A percentile compares a stretch with the other conserved stretches of the same genome.
These are phyloP conservation scores for Sabatieria punctata DNA, from an alignment of 2,888 invertebrate species.

Conservation along the genomic window DNA sequence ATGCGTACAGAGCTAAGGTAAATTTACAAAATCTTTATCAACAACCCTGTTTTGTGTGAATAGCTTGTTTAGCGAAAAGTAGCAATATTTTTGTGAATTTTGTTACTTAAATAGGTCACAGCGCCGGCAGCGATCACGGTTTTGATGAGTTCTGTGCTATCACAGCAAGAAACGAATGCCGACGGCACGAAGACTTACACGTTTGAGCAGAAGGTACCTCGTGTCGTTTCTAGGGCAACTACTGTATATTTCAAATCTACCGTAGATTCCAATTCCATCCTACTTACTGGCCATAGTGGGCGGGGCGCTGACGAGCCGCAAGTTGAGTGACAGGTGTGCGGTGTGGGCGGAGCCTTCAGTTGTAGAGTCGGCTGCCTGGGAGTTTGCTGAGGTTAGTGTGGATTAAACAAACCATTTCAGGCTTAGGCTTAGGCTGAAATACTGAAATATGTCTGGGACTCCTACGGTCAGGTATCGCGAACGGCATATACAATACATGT, in stretches of 20 bases:
- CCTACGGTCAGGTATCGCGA: no score
- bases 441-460: no score
- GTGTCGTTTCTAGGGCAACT: no score
- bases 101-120: conserved; percentile 40
- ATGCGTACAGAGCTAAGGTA: conserved; percentile 54
- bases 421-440: no score
- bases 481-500: no score
- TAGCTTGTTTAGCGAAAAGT: no score
- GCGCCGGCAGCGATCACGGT: conserved; percentile 55
- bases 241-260: no score
- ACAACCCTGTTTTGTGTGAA: neutral
- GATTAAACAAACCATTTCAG: no score
- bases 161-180: conserved; percentile 35
- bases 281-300: conserved; percentile 77
- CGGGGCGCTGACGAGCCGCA: conserved; percentile 50
- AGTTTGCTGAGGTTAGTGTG: conserved; percentile 55
- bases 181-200: conserved; percentile 37
- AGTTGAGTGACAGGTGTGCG: conserved; percentile 43
- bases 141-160: conserved; percentile 63
- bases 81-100: conserved; percentile 2
- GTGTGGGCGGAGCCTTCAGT: conserved; percentile 74
- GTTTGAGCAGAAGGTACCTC: conserved; percentile 41
- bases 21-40: neutral
- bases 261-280: conserved; percentile 65
- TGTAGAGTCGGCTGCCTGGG: conserved; percentile 60